Conservation (phyloP, 37 sponge, comb jelly and placozoan species). For the Mnemiopsis leidyi region DNA sequence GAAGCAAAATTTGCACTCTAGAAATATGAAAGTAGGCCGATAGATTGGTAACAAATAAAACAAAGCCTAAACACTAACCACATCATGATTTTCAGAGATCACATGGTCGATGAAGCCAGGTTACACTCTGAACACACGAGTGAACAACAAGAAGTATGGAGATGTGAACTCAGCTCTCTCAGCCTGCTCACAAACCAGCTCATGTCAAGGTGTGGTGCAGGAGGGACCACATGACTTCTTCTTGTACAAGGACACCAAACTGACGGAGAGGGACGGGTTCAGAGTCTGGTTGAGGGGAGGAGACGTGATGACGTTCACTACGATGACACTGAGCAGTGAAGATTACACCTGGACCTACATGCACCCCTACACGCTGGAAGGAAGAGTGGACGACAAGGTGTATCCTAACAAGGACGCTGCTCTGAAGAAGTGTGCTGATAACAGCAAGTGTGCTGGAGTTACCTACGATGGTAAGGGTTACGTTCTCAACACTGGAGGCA, state of each 20-base stretch:
- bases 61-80: too few species aligned
- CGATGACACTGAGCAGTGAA: not conserved
- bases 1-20: too few species aligned
- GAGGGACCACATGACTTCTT: not conserved
- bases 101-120: constrained; percentile 6
- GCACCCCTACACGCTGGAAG: not conserved
- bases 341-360: constrained; percentile 7
- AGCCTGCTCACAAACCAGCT: not conserved
- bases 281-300: not conserved
- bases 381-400: not conserved
- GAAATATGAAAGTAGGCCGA: too few species aligned
- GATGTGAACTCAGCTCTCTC: not conserved
- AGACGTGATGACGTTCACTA: not conserved
- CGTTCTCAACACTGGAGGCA: not conserved
- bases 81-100: not conserved
- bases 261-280: constrained; percentile 1
- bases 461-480: constrained; percentile 10
- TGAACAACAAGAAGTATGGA: not conserved
- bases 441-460: constrained; percentile 12
- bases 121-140: not conserved
- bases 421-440: not conserved
- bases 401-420: constrained; percentile 2
- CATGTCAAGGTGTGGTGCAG: constrained; percentile 28
- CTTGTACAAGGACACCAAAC: constrained; percentile 10
- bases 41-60: too few species aligned